A percentile compares a stretch with the other conserved stretches of the same genome.
These are phyloP conservation scores for Nomada hirtipes DNA, from an alignment of 2,888 invertebrate genomes.

Conservation along the genomic window DNA sequence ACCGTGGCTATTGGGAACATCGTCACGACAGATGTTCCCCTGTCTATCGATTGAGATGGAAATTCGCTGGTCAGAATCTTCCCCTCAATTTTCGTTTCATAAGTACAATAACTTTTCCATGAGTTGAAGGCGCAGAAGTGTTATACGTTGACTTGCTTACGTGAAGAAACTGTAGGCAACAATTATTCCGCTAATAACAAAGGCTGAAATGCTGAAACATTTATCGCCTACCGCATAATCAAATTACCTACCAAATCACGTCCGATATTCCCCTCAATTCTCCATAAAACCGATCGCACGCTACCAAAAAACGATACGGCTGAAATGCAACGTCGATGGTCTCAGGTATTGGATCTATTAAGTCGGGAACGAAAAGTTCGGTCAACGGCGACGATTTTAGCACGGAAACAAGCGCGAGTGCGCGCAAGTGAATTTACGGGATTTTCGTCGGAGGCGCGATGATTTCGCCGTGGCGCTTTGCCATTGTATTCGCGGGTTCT, in stretches of 20 bases:
- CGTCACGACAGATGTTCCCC: conserved; percentile 48
- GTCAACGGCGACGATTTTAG: not conserved
- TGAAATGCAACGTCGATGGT: not conserved
- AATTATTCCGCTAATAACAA: no score
- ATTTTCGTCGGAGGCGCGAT: conserved; percentile 60
- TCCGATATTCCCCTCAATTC: no score
- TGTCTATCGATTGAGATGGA: no score
- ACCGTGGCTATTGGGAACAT: conserved; percentile 38
- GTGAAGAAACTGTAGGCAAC: no score
- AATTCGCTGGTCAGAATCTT: conserved; percentile 41
- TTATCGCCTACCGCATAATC: no score
- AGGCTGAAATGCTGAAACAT: no score
- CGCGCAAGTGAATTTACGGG: conserved; percentile 61
- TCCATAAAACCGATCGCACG: no score
- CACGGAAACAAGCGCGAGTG: not conserved
- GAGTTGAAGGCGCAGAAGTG: conserved; percentile 20
- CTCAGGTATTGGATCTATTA: not conserved
- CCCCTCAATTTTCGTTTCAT: conserved; percentile 37
- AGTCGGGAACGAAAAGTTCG: conserved; percentile 11
- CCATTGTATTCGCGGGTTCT: conserved; percentile 63
- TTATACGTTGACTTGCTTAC: no score
- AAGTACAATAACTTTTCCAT: conserved; percentile 28
- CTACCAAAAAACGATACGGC: not conserved
- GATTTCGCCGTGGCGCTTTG: conserved; percentile 57
- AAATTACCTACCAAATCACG: no score